Base-by-base conservation (phyloP, 2,113 vertebrate genomes). In the Benitochromis conjunctus region DNA sequence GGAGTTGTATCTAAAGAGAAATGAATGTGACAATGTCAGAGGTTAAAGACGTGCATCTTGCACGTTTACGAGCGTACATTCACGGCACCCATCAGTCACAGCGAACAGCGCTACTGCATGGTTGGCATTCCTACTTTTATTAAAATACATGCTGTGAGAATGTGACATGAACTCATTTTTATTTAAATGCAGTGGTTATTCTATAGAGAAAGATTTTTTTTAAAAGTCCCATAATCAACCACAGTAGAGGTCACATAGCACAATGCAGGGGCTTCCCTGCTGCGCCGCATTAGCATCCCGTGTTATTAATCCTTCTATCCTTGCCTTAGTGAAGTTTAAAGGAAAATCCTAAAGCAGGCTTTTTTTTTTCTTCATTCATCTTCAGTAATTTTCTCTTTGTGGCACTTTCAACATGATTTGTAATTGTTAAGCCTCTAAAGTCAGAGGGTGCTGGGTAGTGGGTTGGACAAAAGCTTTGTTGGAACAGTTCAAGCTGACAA, bases 231-330 rank as follows among this genome's bases (percentile, higher is more conserved):
- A 77, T 46, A 85, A 83, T 86, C 82, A 84, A 89, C 43, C 55
- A 78, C 54, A 71, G 83, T 24, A 79, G 86, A 84, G 86, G 88
- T 91, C 88, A 91, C 88, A 81, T 71, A 86, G 66, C 57, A 88
- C 76, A 89, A 71, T 24, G 85, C 51, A 69, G 5, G 19, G 88
- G 53, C 71, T 77, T 87, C 54, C 78, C 62, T 77, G 64, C 46
- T 1, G 34, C 26, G 38, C 56, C 79, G 81, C 41, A 91, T 91
- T 88, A 91, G 60, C 81, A 55, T 86, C 77, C 55, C 64, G 55
- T 69, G 80, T 90, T 84, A 85, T 66, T 90, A 93, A 91, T 90
- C 80, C 84, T 21, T 87, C 87, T 36, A 79, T 79, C 82, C 87
- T 76, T 81, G 79, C 71, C 38, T 84, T 56, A 56, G 78, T 71